phyloP scores from a whole-genome alignment of 2,113 vertebrate genomes.

The Prunella fulvescens region DNA sequence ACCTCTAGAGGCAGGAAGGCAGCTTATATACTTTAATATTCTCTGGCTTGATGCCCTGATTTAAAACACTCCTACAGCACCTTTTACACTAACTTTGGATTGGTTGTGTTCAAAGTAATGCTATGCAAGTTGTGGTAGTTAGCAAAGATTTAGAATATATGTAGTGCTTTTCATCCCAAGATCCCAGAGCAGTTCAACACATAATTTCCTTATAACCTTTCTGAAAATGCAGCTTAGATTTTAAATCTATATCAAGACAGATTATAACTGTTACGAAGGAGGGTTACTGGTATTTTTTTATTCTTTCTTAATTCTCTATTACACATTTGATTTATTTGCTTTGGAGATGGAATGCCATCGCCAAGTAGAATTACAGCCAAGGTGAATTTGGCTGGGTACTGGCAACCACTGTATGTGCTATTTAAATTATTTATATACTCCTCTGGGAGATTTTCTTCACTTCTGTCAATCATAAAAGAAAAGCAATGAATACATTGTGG shows the following conservation, averaged over 20 bases:
- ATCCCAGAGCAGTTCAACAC: background rate
- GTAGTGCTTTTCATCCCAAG: background rate
- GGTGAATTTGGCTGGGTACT: background rate
- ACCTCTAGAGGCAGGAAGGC: background rate
- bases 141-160: background rate
- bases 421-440: constrained; percentile 39
- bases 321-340: background rate
- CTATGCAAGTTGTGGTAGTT: background rate
- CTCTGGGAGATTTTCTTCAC: background rate
- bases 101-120: background rate
- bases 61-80: background rate
- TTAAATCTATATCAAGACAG: background rate
- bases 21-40: constrained; percentile 4
- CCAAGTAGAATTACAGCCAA: background rate
- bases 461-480: constrained; percentile 3
- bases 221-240: background rate
- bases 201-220: background rate
- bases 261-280: background rate
- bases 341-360: background rate
- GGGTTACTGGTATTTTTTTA: background rate
- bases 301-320: background rate
- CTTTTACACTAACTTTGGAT: background rate
- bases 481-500: background rate
- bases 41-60: background rate
- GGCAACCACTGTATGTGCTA: background rate